phyloP scores from a whole-genome alignment of 2,113 vertebrate genomes.

The Cottus gobio region DNA sequence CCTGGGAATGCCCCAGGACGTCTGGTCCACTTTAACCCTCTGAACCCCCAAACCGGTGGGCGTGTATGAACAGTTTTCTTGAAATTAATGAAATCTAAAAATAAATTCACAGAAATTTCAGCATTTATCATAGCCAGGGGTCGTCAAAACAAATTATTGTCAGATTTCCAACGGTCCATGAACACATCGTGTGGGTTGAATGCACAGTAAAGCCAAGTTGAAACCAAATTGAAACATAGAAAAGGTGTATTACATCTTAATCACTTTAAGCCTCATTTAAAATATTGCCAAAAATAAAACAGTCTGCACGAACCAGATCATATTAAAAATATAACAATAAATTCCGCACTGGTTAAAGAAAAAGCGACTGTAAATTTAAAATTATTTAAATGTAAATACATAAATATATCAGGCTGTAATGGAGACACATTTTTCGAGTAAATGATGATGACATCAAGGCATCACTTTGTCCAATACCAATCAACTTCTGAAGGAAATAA shows the following conservation, averaged over 20 bases:
- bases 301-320: no score
- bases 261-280: not conserved
- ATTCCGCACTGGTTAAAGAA: not conserved
- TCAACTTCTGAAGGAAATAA: not conserved
- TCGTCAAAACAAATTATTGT: not conserved
- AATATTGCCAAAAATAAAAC: not conserved
- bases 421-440: not conserved
- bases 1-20: not conserved
- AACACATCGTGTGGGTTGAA: not conserved
- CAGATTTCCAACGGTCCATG: not conserved
- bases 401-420: no score
- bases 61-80: no score
- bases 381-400: not conserved
- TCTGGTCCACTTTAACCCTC: not conserved
- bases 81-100: no score
- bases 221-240: not conserved
- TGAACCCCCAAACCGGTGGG: not conserved
- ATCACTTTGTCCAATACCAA: not conserved
- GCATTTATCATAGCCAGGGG: not conserved
- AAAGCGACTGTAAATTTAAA: not conserved
- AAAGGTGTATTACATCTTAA: not conserved
- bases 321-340: not conserved
- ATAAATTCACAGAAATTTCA: not conserved
- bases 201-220: not conserved
- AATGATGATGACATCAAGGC: not conserved